Evolutionary conservation across 1,140 invertebrate species (phyloP).

Genomic region (Diachasmimorpha longicaudata): DNA sequence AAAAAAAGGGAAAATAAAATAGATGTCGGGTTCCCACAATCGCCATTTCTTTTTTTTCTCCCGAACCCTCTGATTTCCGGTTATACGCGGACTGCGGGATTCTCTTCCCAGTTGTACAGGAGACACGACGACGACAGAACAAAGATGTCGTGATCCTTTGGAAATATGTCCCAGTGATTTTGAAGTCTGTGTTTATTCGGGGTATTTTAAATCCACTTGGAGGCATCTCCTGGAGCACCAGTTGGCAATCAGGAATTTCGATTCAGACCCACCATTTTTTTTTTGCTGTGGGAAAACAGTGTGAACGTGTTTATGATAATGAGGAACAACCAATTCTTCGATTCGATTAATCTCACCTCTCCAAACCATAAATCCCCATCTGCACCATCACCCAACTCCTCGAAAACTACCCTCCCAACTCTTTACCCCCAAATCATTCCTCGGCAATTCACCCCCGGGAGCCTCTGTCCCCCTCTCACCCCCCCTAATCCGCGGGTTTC

Average conservation of each 20-base stretch:
- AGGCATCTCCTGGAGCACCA: too few species aligned
- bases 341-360: too few species aligned
- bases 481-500: constrained; percentile 25
- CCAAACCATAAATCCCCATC: too few species aligned
- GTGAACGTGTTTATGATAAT: too few species aligned
- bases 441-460: background rate
- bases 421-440: background rate
- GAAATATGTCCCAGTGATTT: constrained; percentile 7
- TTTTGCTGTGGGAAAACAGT: too few species aligned
- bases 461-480: constrained; percentile 23
- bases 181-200: background rate
- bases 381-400: too few species aligned
- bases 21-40: constrained; percentile 10
- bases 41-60: constrained; percentile 10
- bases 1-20: background rate
- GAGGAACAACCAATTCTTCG: too few species aligned
- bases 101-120: background rate
- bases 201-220: background rate
- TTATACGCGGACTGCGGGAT: constrained; percentile 5
- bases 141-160: constrained; percentile 22
- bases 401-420: too few species aligned
- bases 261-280: too few species aligned
- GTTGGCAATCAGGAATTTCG: too few species aligned
- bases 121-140: constrained; percentile 20
- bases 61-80: constrained; percentile 22